Percentiles rank a stretch among this genome's conserved stretches.
Conservation (phyloP, 2,113 vertebrate genomes). For the Thryonomys swinderianus region DNA sequence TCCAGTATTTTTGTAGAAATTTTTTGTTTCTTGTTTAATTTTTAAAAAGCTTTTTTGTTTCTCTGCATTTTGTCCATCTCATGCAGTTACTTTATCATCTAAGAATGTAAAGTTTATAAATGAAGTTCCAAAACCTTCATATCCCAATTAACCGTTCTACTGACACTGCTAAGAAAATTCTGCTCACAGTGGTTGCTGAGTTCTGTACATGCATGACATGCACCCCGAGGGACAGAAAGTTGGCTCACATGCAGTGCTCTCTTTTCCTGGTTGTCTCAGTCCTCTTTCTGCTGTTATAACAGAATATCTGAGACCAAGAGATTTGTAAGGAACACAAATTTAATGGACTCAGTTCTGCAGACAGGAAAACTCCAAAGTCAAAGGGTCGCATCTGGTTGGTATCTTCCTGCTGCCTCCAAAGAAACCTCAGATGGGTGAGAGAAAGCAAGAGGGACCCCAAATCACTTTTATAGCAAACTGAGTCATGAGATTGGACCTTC, state of each 20-base stretch:
- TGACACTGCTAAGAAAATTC: not conserved
- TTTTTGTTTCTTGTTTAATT: not conserved
- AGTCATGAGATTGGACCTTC: not conserved
- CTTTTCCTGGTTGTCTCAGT: not conserved
- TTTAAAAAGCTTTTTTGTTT: not conserved
- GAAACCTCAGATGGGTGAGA: not conserved
- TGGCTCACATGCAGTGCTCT: not conserved
- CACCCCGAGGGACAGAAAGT: not conserved
- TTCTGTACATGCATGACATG: not conserved
- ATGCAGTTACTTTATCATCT: not conserved
- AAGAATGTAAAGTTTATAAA: not conserved
- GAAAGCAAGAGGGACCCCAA: not conserved
- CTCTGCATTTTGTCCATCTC: not conserved
- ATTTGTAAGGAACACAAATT: not conserved
- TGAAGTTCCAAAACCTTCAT: not conserved
- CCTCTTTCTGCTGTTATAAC: not conserved
- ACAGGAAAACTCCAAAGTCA: not conserved
- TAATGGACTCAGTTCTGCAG: not conserved
- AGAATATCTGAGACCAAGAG: not conserved
- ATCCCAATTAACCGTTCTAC: not conserved
- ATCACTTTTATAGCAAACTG: not conserved
- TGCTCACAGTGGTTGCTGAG: not conserved
- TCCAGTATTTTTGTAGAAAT: not conserved
- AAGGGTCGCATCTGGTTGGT: not conserved
- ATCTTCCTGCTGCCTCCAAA: not conserved